Conservation (phyloP, 2,113 vertebrate genomes). For the Pseudonaja textilis region DNA sequence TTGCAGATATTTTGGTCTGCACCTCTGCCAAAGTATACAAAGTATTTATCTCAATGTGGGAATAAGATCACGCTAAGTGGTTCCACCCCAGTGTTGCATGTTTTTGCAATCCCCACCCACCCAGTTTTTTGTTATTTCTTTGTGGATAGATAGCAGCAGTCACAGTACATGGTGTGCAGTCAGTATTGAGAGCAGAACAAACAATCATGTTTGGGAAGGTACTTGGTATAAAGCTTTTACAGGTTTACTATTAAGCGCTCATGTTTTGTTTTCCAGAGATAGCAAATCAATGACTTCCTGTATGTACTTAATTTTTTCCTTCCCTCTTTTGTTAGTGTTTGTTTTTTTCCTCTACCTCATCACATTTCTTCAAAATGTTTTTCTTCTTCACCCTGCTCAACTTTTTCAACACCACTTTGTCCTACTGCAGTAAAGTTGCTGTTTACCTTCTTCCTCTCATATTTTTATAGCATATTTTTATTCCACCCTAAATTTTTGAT, state of each 20-base stretch:
- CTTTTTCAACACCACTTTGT: background rate
- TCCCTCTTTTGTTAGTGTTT: background rate
- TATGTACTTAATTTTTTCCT: background rate
- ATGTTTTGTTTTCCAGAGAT: background rate
- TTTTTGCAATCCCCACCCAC: background rate
- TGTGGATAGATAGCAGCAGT: background rate
- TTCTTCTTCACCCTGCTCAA: background rate
- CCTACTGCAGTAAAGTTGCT: background rate
- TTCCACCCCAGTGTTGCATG: background rate
- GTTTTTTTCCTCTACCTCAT: background rate
- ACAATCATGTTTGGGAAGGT: background rate
- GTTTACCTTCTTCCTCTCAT: background rate
- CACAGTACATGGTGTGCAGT: background rate
- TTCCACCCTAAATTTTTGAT: background rate
- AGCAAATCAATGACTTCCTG: background rate
- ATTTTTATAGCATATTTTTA: background rate
- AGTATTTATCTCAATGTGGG: background rate
- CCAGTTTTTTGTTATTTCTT: background rate
- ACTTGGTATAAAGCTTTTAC: background rate
- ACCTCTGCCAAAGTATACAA: background rate
- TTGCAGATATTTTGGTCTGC: background rate
- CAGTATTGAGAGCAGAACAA: background rate
- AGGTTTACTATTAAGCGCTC: background rate
- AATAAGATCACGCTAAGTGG: background rate
- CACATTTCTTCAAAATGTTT: background rate